Conservation (phyloP, 2,113 vertebrate species). For the Tonatia bakeri region DNA sequence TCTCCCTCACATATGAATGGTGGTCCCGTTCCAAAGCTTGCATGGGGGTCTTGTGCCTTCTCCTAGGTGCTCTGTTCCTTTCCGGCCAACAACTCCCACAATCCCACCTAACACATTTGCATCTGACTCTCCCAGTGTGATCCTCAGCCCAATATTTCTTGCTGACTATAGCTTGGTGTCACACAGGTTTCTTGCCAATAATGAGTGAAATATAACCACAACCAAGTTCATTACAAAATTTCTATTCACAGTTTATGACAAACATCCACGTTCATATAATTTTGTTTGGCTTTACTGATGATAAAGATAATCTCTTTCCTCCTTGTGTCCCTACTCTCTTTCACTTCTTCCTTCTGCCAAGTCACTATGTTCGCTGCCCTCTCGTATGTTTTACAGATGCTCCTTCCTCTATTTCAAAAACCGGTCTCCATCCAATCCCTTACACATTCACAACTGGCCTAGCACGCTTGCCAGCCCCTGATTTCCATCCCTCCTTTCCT, state of each 20-base stretch:
- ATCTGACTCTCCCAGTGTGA: background rate
- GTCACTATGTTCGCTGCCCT: background rate
- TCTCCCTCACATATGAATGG: background rate
- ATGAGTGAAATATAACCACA: constrained; percentile 24
- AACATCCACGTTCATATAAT: background rate
- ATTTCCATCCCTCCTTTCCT: background rate
- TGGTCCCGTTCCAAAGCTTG: background rate
- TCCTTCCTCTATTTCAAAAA: constrained; percentile 4
- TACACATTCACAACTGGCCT: background rate
- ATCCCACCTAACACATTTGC: background rate
- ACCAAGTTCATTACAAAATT: background rate
- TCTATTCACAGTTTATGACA: background rate
- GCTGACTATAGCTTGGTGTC: background rate
- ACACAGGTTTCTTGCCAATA: constrained; percentile 41
- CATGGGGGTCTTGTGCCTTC: background rate
- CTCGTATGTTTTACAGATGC: background rate
- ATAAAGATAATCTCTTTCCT: background rate
- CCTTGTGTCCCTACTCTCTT: background rate
- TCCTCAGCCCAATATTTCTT: constrained; percentile 14
- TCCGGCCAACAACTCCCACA: background rate
- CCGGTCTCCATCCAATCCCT: background rate
- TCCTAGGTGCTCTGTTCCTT: background rate
- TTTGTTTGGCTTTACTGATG: constrained; percentile 23
- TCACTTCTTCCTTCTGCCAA: constrained; percentile 9
- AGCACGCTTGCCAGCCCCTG: background rate